Evolutionary conservation across 2,888 invertebrate species (phyloP).

Genomic region (Lapara coniferarum): DNA sequence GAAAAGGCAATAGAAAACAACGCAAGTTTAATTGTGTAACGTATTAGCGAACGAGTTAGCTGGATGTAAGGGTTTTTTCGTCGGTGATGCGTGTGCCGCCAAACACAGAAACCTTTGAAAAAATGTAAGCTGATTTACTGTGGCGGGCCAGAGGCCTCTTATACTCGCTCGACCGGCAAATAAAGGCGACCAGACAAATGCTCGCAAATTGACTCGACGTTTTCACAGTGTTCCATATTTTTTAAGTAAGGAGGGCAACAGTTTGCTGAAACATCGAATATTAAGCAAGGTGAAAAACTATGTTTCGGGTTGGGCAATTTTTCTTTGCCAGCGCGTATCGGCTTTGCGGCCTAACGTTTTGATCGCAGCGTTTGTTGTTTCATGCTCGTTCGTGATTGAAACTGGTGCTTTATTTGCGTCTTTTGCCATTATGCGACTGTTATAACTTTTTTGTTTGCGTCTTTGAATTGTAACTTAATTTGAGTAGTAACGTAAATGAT

Average conservation of each 20-base stretch:
- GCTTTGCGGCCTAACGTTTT: neutral
- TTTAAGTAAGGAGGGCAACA: conserved; percentile 52
- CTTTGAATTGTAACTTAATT: too few species aligned
- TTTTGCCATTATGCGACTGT: neutral
- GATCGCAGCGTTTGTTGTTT: neutral
- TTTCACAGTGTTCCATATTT: conserved; percentile 76
- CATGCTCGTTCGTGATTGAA: neutral
- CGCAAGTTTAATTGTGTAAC: conserved; percentile 30
- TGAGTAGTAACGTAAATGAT: too few species aligned
- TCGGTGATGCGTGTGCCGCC: conserved; percentile 72
- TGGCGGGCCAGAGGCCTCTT: conserved; percentile 67
- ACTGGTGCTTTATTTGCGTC: neutral
- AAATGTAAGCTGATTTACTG: conserved; percentile 82
- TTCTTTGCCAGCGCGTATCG: neutral
- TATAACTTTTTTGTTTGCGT: too few species aligned
- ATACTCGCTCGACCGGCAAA: conserved; percentile 76
- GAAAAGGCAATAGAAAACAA: conserved; percentile 21
- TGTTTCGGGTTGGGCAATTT: conserved; percentile 27
- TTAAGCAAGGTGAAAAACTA: conserved; percentile 41
- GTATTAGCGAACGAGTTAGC: conserved; percentile 58
- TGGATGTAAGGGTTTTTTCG: conserved; percentile 72
- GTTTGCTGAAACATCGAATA: conserved; percentile 52
- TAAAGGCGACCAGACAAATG: conserved; percentile 82
- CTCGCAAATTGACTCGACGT: conserved; percentile 81
- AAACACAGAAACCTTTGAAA: conserved; percentile 80